phyloP scores from a whole-genome alignment of 2,113 vertebrate species.

The Myrmophylax atrothorax region DNA sequence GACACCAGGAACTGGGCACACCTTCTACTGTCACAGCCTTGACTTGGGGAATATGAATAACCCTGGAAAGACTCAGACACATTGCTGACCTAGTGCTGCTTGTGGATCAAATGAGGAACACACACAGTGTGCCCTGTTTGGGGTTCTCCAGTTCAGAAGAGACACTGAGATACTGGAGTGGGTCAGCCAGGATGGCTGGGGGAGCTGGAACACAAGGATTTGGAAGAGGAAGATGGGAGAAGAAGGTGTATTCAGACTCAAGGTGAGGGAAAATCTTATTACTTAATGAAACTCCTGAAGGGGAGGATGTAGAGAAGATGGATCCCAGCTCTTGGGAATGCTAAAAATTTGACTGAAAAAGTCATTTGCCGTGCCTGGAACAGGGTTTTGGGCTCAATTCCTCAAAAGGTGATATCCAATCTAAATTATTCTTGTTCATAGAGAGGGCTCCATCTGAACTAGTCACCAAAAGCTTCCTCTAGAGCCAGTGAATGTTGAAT shows the following conservation, averaged over 20 bases:
- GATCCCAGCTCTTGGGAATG: background rate
- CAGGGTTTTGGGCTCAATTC: background rate
- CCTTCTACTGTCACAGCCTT: background rate
- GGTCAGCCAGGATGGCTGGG: accelerated
- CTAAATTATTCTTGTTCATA: background rate
- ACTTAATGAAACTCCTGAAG: background rate
- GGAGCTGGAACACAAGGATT: background rate
- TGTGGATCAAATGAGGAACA: background rate
- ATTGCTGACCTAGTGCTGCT: background rate
- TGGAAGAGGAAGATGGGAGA: background rate
- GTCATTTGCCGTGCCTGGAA: background rate
- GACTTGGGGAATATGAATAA: background rate
- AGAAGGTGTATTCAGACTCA: background rate
- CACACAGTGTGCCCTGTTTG: accelerated
- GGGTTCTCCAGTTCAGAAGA: background rate
- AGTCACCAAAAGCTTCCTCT: background rate
- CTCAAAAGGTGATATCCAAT: background rate
- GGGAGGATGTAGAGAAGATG: background rate
- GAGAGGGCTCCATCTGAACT: background rate
- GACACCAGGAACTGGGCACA: background rate
- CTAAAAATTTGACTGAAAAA: background rate
- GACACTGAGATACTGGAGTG: background rate
- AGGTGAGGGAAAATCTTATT: background rate
- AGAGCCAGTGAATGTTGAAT: background rate
- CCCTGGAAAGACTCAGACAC: background rate